Base-by-base conservation (phyloP, 2,888 invertebrate species). In the Zhuqinia jingwanae region DNA sequence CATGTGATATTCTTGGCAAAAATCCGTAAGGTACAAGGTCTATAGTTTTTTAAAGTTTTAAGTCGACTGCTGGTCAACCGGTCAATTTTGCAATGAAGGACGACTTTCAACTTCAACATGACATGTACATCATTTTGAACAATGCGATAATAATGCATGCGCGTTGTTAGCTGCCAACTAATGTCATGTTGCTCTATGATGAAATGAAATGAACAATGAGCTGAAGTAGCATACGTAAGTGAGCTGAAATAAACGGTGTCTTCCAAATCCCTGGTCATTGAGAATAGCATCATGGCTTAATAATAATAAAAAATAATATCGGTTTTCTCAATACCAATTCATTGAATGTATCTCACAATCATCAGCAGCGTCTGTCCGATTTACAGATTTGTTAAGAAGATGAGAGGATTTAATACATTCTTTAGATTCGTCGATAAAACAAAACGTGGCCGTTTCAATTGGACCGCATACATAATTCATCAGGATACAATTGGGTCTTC, bases 381-480 rank as follows among this genome's bases (percentile, higher is more conserved):
- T n/a, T 27, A 47, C 47, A 13, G 47, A 70, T 22, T n/a, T n/a
- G 70, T 45, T 15, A 47, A 47, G 30, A 15, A 73, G 25, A n/a
- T 11, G 75, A 75, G 50, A 53, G 47, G 50, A 73, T 73, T 36
- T 73, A 73, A 73, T 73, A 73, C 65, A 10, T 47, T 17, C 30
- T n/a, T 50, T 53, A 6, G 36, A 36, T 36, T n/a, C 5, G 0
- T 20, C 13, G 10, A 76, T 36, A 11, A 76, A 17, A 56, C 36
- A 56, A 76, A 25, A 6, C n/a, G 0, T 65, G 36, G 70, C 75
- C 17, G 36, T 76, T 56, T 27, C 17, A 30, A 56, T 76, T 76
- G 75, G 75, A 36, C 56, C 30, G 56, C 56, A 76, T 76, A 53
- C 30, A 76, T 76, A 76, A 76, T 76, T 76, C 75, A 76, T 70